Base-by-base conservation (phyloP, 2,113 vertebrate species). In the Taurulus bubalis region DNA sequence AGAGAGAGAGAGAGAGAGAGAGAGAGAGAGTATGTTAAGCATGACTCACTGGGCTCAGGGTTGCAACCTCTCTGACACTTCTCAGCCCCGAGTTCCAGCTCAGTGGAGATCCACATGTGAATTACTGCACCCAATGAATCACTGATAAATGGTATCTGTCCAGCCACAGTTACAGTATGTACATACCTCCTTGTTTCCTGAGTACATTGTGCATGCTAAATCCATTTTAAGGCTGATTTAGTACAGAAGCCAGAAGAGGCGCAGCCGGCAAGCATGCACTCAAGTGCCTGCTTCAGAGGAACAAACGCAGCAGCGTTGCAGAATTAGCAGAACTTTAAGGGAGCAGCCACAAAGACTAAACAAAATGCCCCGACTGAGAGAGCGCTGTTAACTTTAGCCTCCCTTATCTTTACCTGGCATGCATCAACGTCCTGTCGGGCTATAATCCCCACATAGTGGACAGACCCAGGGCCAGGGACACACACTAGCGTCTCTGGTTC, bases 351-450 rank as follows among this genome's bases (percentile, higher is more conserved):
- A 67, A 70, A 83, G 80, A 82, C 86, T 56, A 40, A 84, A 83
- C 42, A 69, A 69, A 42, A 69, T 77, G 12, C 40, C 22, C 14
- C 16, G 51, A 59, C 22, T 65, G 12, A 72, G 70, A 74, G 63
- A 80, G 67, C 71, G 38, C 42, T 36, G 65, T 32, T 90, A 85
- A 83, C 70, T 76, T 87, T 75, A 81, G 36, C 49, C 75, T 79
- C 45, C 26, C 72, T 88, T 88, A 91, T 93, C 74, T 80, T 80
- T 82, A 79, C 75, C 86, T 83, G 79, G 82, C 74, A 87, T 76
- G 88, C 75, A 66, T 91, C 86, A 83, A 73, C 71, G 24, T 82
- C 75, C 42, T 88, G 91, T 90, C 89, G 87, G 69, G 45, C 34
- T 38, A 24, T 90, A 92, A 88, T 91, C 90, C 75, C 20, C 58